phyloP scores from a whole-genome alignment of 2,888 invertebrate species.

The Anticlea derivata region DNA sequence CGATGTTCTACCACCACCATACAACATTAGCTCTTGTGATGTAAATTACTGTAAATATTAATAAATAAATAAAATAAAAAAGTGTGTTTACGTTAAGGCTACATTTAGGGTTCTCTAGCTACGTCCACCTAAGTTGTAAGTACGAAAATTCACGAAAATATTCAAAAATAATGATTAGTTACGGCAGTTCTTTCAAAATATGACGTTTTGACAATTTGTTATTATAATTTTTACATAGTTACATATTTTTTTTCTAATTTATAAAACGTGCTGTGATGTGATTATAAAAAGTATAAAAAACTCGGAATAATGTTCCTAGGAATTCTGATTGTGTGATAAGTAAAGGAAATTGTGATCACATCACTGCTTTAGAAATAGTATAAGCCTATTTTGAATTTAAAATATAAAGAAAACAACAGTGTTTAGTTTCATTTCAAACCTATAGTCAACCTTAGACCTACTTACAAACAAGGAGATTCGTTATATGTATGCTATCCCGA shows the following conservation, averaged over 20 bases:
- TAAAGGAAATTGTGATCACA: conserved; percentile 59
- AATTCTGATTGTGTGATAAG: conserved; percentile 41
- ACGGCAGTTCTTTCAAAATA: conserved; percentile 48
- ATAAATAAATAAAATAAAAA: conserved; percentile 54
- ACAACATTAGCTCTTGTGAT: conserved; percentile 70
- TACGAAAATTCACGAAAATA: conserved; percentile 60
- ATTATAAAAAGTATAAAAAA: conserved; percentile 54
- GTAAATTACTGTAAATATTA: conserved; percentile 81
- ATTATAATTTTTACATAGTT: conserved; percentile 59
- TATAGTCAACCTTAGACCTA: not conserved
- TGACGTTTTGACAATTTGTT: conserved; percentile 63
- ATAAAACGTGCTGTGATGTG: conserved; percentile 68
- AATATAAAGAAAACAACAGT: conserved; percentile 64
- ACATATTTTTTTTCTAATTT: conserved; percentile 65
- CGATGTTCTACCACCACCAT: conserved; percentile 59
- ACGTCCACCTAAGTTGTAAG: conserved; percentile 65
- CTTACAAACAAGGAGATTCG: no score
- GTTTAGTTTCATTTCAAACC: conserved; percentile 44
- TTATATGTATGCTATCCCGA: no score
- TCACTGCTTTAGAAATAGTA: conserved; percentile 68
- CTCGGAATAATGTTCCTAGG: conserved; percentile 39
- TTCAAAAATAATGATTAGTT: conserved; percentile 36
- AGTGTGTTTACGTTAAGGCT: conserved; percentile 62
- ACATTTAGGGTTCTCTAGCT: conserved; percentile 51
- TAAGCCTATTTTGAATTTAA: conserved; percentile 80